Conservation (phyloP, 2,888 invertebrate species). For the Luffia ferchaultella region DNA sequence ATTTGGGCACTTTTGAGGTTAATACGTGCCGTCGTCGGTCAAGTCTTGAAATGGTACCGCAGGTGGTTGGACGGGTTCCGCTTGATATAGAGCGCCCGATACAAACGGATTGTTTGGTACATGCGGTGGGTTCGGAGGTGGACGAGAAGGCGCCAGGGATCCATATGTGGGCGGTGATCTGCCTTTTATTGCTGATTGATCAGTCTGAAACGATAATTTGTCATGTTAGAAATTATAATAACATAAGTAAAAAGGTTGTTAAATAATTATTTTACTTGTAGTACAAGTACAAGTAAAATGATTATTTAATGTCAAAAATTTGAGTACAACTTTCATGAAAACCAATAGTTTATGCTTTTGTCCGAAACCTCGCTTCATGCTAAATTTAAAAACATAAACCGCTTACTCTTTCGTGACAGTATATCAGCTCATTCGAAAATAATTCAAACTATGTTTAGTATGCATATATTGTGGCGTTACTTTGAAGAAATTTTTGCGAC, state of each 20-base stretch:
- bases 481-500: too few species aligned
- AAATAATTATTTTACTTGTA: background rate
- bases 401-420: too few species aligned
- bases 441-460: too few species aligned
- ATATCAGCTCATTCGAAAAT: too few species aligned
- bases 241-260: conserved; percentile 1
- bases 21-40: conserved; percentile 45
- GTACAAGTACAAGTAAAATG: too few species aligned
- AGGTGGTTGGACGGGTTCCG: conserved; percentile 72
- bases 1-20: conserved; percentile 11
- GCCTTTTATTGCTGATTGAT: conserved; percentile 41
- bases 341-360: too few species aligned
- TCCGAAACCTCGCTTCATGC: too few species aligned
- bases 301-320: too few species aligned
- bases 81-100: conserved; percentile 67
- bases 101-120: conserved; percentile 68
- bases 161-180: conserved; percentile 45
- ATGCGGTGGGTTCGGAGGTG: conserved; percentile 53
- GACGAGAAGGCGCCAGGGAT: conserved; percentile 32
- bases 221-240: background rate
- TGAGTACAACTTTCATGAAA: too few species aligned
- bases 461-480: too few species aligned
- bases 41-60: conserved; percentile 61
- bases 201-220: conserved; percentile 42
- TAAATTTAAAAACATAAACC: too few species aligned